Percentiles rank a stretch among this genome's conserved stretches.
Conservation (phyloP, 2,888 invertebrate genomes). For the Tipula unca region DNA sequence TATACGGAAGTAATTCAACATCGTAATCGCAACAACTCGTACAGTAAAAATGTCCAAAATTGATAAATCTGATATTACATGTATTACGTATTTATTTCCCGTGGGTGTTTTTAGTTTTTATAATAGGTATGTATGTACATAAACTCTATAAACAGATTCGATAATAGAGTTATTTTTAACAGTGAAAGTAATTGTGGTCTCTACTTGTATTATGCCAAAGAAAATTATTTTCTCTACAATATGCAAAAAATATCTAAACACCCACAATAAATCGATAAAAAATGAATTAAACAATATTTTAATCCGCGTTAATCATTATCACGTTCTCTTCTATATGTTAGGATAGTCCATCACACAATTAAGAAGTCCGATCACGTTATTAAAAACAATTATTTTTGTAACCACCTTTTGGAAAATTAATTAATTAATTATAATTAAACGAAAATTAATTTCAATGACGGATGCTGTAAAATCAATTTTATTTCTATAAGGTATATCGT, state of each 20-base stretch:
- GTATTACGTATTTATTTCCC: background rate
- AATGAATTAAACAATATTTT: background rate
- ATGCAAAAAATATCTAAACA: background rate
- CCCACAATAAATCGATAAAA: background rate
- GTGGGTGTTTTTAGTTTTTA: background rate
- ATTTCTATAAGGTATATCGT: background rate
- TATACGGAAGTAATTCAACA: background rate
- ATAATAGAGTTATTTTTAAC: background rate
- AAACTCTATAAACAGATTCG: background rate
- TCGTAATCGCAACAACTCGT: background rate
- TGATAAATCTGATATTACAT: background rate
- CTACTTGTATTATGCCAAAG: background rate
- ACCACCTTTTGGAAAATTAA: background rate
- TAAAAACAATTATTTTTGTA: background rate
- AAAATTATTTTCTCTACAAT: background rate
- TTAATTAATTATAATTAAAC: background rate
- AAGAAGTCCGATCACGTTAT: background rate
- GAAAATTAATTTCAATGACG: background rate
- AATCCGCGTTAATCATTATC: background rate
- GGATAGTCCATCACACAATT: background rate
- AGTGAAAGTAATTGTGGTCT: conserved; percentile 2
- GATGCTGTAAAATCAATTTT: background rate
- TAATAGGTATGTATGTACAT: background rate
- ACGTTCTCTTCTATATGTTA: background rate
- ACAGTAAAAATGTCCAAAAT: background rate